Evolutionary conservation across 2,888 invertebrate species (phyloP).

Genomic region (Limenitis camilla): DNA sequence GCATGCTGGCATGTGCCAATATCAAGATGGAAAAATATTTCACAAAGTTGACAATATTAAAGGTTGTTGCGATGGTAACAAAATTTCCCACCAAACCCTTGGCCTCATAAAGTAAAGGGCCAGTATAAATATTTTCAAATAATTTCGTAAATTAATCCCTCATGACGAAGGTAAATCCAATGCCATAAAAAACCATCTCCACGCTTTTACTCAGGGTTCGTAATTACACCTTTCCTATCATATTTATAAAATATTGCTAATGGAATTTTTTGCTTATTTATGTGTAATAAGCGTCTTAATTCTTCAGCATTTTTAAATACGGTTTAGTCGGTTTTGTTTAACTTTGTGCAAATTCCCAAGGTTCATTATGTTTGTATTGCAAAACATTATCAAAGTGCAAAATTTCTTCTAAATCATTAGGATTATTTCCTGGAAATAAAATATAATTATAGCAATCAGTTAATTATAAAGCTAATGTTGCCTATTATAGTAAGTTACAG

Average conservation of each 20-base stretch:
- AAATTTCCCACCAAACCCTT: conserved; percentile 11
- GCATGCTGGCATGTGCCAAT: no score
- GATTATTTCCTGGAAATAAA: no score
- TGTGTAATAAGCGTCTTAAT: neutral
- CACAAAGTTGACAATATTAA: no score
- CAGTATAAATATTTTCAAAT: conserved; percentile 21
- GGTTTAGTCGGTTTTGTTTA: neutral
- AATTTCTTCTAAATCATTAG: no score
- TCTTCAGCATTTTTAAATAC: neutral
- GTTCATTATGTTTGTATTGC: neutral
- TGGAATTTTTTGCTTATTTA: conserved; percentile 12
- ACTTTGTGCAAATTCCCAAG: no score
- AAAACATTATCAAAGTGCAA: no score
- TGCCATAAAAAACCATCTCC: conserved; percentile 16
- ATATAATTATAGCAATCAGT: no score
- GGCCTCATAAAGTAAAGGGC: conserved; percentile 11
- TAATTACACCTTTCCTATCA: conserved; percentile 13
- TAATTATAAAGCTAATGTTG: no score
- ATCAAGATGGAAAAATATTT: no score
- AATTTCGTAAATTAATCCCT: conserved; percentile 23
- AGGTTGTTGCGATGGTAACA: conserved; percentile 4
- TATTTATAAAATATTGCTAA: conserved; percentile 16
- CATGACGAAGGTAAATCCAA: conserved; percentile 23
- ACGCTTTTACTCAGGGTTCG: conserved; percentile 11
- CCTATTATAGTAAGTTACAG: no score